Conservation (phyloP, 2,888 invertebrate species). For the Tubiluchus corallicola region DNA sequence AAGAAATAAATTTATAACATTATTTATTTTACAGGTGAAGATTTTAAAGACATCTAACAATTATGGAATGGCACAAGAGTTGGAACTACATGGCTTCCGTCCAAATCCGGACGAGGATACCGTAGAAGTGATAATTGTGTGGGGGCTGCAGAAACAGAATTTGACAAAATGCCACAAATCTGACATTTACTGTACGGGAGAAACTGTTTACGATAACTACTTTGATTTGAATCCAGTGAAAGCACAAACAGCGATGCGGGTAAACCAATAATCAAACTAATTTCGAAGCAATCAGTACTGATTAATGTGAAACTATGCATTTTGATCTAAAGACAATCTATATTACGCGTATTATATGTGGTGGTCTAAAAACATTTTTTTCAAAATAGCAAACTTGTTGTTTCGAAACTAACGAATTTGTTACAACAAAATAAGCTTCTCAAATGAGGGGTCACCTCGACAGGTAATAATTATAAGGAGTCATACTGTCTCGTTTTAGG, state of each 20-base stretch:
- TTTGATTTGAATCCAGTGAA: conserved; percentile 14
- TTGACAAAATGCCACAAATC: conserved; percentile 11
- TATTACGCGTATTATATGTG: too few species aligned
- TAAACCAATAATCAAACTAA: conserved; percentile 7
- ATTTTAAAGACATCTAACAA: conserved; percentile 6
- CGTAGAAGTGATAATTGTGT: conserved; percentile 16
- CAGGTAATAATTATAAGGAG: too few species aligned
- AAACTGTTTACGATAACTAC: conserved; percentile 11
- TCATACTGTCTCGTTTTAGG: too few species aligned
- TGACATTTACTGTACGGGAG: conserved; percentile 13
- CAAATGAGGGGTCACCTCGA: too few species aligned
- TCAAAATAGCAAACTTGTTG: too few species aligned
- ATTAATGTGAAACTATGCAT: too few species aligned
- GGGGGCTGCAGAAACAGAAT: conserved; percentile 16
- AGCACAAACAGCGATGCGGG: conserved; percentile 12
- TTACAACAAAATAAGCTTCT: too few species aligned
- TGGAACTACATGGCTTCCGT: conserved; percentile 17
- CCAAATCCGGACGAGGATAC: conserved; percentile 13
- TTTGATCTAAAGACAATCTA: too few species aligned
- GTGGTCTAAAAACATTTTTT: too few species aligned
- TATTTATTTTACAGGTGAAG: conserved; percentile 2
- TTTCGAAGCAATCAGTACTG: neutral
- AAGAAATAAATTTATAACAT: neutral
- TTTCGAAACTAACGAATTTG: too few species aligned
- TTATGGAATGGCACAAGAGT: conserved; percentile 16